Conservation (phyloP, 2,113 vertebrate species). For the Quiscalus mexicanus region DNA sequence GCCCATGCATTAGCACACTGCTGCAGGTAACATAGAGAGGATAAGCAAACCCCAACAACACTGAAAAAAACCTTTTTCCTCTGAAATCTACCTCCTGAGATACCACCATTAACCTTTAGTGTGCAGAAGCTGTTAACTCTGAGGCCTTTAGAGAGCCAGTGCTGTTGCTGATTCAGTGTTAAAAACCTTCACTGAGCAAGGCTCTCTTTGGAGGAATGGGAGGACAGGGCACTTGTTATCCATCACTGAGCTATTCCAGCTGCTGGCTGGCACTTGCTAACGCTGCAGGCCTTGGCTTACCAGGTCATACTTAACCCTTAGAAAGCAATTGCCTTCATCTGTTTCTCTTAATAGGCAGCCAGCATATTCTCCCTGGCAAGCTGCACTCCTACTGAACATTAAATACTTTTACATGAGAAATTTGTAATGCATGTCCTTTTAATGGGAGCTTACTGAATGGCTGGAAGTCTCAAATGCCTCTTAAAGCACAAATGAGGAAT, state of each 20-base stretch:
- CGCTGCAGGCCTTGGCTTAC: neutral
- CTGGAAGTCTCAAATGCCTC: constrained; percentile 51
- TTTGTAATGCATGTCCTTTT: neutral
- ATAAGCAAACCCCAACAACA: neutral
- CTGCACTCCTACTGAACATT: neutral
- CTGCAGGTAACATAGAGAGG: constrained; percentile 16
- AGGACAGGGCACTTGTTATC: neutral
- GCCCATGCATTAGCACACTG: neutral
- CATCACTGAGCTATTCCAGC: neutral
- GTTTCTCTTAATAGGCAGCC: neutral
- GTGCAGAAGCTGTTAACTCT: neutral
- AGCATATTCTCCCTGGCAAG: neutral
- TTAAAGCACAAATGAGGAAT: constrained; percentile 30
- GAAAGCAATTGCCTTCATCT: neutral
- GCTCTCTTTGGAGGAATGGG: neutral
- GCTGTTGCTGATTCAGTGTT: neutral
- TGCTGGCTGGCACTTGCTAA: neutral
- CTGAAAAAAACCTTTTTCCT: neutral
- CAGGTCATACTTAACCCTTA: neutral
- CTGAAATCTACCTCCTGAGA: neutral
- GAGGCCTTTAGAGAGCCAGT: neutral
- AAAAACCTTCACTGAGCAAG: neutral
- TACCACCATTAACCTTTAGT: neutral
- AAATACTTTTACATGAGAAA: neutral
- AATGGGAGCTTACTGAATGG: constrained; percentile 15